Conservation (phyloP, 1,140 invertebrate species). For the Tetragnatha versicolor region DNA sequence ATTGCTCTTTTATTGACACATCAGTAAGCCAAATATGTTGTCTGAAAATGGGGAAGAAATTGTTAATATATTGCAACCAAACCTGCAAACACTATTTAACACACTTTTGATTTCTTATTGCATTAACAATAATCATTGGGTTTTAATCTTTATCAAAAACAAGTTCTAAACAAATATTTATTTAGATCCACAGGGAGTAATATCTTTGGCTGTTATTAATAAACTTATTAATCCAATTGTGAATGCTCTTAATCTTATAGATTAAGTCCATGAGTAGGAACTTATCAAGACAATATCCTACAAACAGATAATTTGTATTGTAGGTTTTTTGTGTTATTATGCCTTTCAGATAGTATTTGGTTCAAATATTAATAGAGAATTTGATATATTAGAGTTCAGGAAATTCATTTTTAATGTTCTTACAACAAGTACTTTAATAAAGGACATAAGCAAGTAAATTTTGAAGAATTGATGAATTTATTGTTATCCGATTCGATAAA, state of each 20-base stretch:
- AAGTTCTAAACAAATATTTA: not conserved
- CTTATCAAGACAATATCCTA: not conserved
- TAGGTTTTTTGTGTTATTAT: not conserved
- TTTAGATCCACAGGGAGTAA: not conserved
- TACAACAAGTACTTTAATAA: not conserved
- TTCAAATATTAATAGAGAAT: not conserved
- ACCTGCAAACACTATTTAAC: no score
- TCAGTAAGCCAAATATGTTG: not conserved
- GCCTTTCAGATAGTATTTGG: not conserved
- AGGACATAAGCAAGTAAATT: not conserved
- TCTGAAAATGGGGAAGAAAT: not conserved
- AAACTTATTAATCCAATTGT: not conserved
- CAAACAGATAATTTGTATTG: not conserved
- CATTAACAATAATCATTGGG: not conserved
- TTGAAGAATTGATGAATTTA: not conserved
- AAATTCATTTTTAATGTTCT: not conserved
- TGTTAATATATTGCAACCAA: not conserved
- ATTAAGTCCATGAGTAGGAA: not conserved
- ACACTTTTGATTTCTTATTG: no score
- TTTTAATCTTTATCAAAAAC: not conserved
- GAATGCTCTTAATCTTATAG: not conserved
- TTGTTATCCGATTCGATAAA: not conserved
- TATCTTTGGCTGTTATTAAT: no score
- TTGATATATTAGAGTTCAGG: not conserved
- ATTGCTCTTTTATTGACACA: not conserved